Percentiles rank a stretch among this genome's conserved stretches.
These are phyloP conservation scores for Ferdinandea cuprea DNA, from an alignment of 2,888 invertebrate genomes.

Conservation along the genomic window DNA sequence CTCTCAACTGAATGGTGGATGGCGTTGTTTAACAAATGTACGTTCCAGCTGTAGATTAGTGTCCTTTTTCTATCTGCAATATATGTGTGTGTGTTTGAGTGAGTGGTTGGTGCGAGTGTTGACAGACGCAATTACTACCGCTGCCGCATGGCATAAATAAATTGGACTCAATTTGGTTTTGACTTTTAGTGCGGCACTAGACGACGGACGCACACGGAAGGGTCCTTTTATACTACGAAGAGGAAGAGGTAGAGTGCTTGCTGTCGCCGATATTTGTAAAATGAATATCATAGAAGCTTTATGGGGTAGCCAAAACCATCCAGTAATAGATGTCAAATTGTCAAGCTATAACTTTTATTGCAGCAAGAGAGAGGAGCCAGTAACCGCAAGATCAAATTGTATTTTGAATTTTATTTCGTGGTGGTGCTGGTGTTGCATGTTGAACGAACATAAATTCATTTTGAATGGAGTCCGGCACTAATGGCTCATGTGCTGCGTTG, in stretches of 20 bases:
- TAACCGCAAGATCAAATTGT: slow-evolving; percentile 22
- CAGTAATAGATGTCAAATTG: slow-evolving; percentile 31
- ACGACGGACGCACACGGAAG: too few species aligned
- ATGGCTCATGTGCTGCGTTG: too few species aligned
- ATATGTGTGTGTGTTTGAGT: slow-evolving; percentile 8
- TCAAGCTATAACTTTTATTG: slow-evolving; percentile 7
- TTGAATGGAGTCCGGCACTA: too few species aligned
- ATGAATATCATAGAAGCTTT: slow-evolving; percentile 25
- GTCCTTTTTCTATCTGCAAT: background rate
- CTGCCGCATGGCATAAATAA: slow-evolving; percentile 48
- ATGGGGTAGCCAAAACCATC: background rate
- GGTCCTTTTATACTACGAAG: too few species aligned
- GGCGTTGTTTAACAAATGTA: slow-evolving; percentile 46
- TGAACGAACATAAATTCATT: too few species aligned
- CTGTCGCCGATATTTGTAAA: too few species aligned
- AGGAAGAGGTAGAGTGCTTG: too few species aligned
- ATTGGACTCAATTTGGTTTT: slow-evolving; percentile 51
- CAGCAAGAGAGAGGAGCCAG: background rate
- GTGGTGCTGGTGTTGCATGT: too few species aligned
- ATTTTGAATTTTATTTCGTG: slow-evolving; percentile 30
- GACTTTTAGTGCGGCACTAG: slow-evolving; percentile 28
- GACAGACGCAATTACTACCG: slow-evolving; percentile 52
- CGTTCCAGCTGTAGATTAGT: slow-evolving; percentile 24
- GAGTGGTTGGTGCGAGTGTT: slow-evolving; percentile 41
- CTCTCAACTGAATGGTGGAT: slow-evolving; percentile 30